phyloP scores from a whole-genome alignment of 1,140 invertebrate species.

The Matsumurasca onukii region DNA sequence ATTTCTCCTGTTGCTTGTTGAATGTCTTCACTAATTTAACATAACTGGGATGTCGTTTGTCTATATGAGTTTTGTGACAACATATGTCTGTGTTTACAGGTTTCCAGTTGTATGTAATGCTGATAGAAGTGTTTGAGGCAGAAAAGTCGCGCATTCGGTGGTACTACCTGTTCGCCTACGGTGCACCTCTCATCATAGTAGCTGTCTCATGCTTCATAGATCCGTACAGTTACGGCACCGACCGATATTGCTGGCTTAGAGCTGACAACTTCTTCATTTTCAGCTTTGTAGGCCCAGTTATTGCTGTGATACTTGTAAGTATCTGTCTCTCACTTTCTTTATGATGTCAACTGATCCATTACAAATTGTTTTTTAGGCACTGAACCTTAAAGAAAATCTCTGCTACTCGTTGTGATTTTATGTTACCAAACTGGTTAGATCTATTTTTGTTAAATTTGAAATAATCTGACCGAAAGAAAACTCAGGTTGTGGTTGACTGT shows the following conservation, averaged over 20 bases:
- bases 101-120: constrained; percentile 92
- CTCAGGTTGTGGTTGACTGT: too few relatives aligned
- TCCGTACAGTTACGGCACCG: constrained; percentile 83
- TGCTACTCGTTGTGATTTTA: too few relatives aligned
- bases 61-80: too few relatives aligned
- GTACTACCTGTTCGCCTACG: constrained; percentile 85
- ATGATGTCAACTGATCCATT: too few relatives aligned
- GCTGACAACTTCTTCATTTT: constrained; percentile 87
- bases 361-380: too few relatives aligned
- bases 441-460: too few relatives aligned
- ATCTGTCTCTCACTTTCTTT: constrained; percentile 3
- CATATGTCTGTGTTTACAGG: constrained; percentile 65
- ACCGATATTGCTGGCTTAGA: constrained; percentile 84
- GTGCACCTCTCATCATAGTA: constrained; percentile 73
- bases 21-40: too few relatives aligned
- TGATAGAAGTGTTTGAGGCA: constrained; percentile 92
- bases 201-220: constrained; percentile 74
- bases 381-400: too few relatives aligned
- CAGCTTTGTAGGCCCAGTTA: constrained; percentile 90
- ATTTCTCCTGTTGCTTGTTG: too few relatives aligned
- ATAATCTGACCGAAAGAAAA: too few relatives aligned
- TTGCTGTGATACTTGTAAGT: constrained; percentile 79
- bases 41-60: too few relatives aligned
- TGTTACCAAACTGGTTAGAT: too few relatives aligned
- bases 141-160: constrained; percentile 82